Evolutionary conservation across 2,797 vertebrate species (phyloP).

Genomic region (Melopsittacus undulatus): DNA sequence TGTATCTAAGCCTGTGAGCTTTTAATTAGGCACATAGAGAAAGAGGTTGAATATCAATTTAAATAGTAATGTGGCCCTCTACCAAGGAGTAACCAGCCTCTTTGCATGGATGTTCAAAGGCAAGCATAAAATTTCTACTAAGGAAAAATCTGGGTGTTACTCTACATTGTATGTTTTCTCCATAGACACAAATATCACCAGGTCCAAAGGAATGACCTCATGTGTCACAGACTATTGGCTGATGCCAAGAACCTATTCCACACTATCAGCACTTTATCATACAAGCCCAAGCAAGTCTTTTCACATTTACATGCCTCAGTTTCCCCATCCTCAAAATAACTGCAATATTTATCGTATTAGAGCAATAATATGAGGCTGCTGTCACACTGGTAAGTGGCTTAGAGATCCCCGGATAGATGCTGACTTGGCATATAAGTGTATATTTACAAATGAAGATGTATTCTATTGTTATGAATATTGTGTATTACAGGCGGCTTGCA

Average conservation of each 20-base stretch:
- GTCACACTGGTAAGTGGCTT: neutral
- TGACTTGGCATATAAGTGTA: slow-evolving; percentile 27
- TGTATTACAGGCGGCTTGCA: slow-evolving; percentile 22
- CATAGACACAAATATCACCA: neutral
- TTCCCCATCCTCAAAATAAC: neutral
- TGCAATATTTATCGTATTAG: neutral
- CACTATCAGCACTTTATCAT: neutral
- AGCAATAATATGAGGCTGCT: neutral
- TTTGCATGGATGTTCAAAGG: slow-evolving; percentile 1
- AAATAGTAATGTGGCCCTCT: neutral
- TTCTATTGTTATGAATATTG: slow-evolving; percentile 26
- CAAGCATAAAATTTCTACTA: neutral
- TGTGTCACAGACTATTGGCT: neutral
- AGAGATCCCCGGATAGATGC: slow-evolving; percentile 1
- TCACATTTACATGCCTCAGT: neutral
- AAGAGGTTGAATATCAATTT: slow-evolving; percentile 16
- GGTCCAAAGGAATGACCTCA: neutral
- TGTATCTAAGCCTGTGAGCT: neutral
- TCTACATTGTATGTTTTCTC: neutral
- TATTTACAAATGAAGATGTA: slow-evolving; percentile 58
- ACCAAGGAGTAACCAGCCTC: neutral
- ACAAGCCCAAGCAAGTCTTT: neutral
- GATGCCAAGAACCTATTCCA: neutral
- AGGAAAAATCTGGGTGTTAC: neutral
- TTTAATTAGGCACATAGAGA: slow-evolving; percentile 16